These are phyloP conservation scores for Cotesia congregata DNA, from an alignment of 2,888 invertebrate species.

Conservation along the genomic window DNA sequence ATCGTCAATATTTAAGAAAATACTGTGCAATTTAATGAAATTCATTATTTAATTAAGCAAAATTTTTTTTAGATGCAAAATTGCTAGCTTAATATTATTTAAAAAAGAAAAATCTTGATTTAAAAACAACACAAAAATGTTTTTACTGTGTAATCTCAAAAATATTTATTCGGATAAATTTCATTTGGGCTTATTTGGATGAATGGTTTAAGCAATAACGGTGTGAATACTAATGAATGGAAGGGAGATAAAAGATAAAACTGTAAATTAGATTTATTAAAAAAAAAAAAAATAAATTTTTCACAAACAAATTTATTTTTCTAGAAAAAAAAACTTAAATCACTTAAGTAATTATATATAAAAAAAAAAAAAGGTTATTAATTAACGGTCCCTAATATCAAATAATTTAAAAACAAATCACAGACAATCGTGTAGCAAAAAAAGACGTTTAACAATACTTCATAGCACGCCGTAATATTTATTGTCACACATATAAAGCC, in stretches of 20 bases:
- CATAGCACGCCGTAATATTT: slow-evolving; percentile 59
- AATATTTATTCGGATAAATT: background rate
- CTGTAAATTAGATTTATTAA: background rate
- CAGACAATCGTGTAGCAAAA: slow-evolving; percentile 44
- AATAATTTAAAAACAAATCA: slow-evolving; percentile 48
- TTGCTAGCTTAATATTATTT: too few species aligned
- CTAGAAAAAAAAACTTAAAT: slow-evolving; percentile 11
- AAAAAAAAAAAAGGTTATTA: slow-evolving; percentile 33
- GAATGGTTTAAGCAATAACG: slow-evolving; percentile 1
- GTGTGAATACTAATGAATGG: slow-evolving; percentile 11
- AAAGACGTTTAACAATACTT: slow-evolving; percentile 49
- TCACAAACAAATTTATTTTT: background rate
- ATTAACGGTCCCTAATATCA: slow-evolving; percentile 58
- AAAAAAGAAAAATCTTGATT: background rate
- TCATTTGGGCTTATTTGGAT: slow-evolving; percentile 2
- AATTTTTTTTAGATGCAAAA: too few species aligned
- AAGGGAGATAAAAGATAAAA: slow-evolving; percentile 3
- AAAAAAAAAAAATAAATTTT: slow-evolving; percentile 12
- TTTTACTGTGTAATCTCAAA: background rate
- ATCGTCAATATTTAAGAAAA: too few species aligned
- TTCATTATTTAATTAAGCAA: too few species aligned
- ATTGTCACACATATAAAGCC: slow-evolving; percentile 60
- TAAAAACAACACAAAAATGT: background rate
- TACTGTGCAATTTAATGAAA: too few species aligned
- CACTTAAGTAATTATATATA: slow-evolving; percentile 25